These are phyloP conservation scores for Mus caroli DNA, from an alignment of 2,797 vertebrate genomes.

Conservation along the genomic window DNA sequence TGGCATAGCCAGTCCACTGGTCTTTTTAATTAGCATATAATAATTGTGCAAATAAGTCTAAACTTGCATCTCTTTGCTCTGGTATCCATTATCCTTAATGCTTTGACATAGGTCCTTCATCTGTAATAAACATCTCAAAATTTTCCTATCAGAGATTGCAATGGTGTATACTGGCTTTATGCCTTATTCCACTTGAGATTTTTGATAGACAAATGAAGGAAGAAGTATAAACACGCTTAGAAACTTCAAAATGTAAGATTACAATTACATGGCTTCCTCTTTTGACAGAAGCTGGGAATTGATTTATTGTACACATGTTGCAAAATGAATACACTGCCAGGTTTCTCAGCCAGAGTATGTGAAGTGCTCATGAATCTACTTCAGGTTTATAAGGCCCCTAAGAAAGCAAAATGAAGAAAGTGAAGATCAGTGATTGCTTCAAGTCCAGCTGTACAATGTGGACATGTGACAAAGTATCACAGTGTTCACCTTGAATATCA, in stretches of 20 bases:
- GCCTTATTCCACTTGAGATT: background rate
- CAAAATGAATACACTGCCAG: background rate
- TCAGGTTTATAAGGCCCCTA: background rate
- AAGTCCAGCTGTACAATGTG: slow-evolving; percentile 4
- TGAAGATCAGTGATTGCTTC: slow-evolving; percentile 8
- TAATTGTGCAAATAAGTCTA: background rate
- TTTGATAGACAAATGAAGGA: slow-evolving; percentile 2
- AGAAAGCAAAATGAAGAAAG: background rate
- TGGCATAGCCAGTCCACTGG: background rate
- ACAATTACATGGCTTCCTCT: background rate
- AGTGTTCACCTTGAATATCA: background rate
- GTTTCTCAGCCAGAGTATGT: background rate
- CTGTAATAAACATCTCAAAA: slow-evolving; percentile 25
- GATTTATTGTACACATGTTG: background rate
- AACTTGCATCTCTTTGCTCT: background rate
- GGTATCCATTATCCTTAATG: background rate
- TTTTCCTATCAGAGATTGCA: background rate
- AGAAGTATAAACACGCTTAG: background rate
- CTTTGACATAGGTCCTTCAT: background rate
- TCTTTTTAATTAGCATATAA: background rate
- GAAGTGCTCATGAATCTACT: background rate
- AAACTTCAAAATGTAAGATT: slow-evolving; percentile 41
- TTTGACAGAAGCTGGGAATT: background rate
- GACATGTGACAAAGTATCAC: background rate
- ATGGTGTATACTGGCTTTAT: background rate